A percentile compares a stretch with the other conserved stretches of the same genome.
Conservation (phyloP, 2,888 invertebrate genomes). For the Meganola albula region DNA sequence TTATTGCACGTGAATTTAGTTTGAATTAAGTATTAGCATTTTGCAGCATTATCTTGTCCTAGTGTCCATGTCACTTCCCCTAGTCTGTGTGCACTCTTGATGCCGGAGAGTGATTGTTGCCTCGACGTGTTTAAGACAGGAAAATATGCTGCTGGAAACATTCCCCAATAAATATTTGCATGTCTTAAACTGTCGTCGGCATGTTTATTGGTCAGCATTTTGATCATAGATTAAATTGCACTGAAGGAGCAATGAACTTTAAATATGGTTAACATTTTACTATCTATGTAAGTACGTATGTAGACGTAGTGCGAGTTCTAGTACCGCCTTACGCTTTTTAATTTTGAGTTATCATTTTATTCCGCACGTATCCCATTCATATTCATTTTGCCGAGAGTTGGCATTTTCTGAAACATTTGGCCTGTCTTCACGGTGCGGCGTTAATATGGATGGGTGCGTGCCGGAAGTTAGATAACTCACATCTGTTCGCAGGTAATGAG, state of each 20-base stretch:
- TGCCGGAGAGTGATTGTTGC: conserved; percentile 73
- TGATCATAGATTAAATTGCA: conserved; percentile 42
- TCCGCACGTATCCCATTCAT: conserved; percentile 80
- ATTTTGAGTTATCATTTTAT: conserved; percentile 76
- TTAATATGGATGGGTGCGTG: conserved; percentile 76
- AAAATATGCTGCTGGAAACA: conserved; percentile 4
- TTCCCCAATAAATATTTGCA: conserved; percentile 24
- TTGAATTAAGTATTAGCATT: conserved; percentile 25
- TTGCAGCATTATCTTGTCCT: conserved; percentile 36
- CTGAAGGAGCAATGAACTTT: conserved; percentile 38
- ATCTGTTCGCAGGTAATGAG: conserved; percentile 61
- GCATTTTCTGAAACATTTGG: conserved; percentile 54
- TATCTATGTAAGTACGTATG: conserved; percentile 59
- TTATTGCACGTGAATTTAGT: conserved; percentile 14
- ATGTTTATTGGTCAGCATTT: conserved; percentile 33
- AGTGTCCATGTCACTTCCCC: conserved; percentile 61
- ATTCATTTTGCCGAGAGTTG: conserved; percentile 76
- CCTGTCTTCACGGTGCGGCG: conserved; percentile 50
- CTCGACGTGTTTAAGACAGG: conserved; percentile 42
- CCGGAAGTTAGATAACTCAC: conserved; percentile 59
- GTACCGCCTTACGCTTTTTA: conserved; percentile 69
- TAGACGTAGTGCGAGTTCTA: conserved; percentile 67
- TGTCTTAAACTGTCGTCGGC: conserved; percentile 33
- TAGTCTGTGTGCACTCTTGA: conserved; percentile 67
- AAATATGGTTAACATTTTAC: conserved; percentile 38